These are phyloP conservation scores for Pipistrellus pipistrellus DNA, from an alignment of 2,797 vertebrate species.

Conservation along the genomic window DNA sequence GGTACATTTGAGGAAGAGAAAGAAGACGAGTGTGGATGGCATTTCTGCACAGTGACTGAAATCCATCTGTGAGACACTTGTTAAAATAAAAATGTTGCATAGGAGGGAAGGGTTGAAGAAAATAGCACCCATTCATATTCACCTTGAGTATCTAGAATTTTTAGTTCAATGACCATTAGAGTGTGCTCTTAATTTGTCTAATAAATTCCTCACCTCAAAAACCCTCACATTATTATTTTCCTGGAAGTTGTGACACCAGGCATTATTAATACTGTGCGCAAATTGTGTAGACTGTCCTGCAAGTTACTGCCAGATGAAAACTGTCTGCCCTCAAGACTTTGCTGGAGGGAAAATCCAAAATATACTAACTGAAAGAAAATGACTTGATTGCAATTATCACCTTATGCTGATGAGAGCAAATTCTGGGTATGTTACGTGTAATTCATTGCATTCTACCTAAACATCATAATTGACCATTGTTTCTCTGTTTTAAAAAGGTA, in stretches of 20 bases:
- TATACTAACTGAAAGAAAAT: slow-evolving; percentile 33
- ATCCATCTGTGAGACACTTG: not conserved
- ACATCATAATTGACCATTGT: slow-evolving; percentile 50
- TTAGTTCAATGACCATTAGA: not conserved
- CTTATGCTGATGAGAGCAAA: not conserved
- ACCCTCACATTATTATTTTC: slow-evolving; percentile 52
- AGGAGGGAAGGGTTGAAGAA: not conserved
- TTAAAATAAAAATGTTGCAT: slow-evolving; percentile 13
- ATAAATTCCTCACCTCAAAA: slow-evolving; percentile 47
- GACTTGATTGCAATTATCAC: slow-evolving; percentile 56
- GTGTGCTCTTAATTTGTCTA: not conserved
- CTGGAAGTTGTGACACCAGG: slow-evolving; percentile 17
- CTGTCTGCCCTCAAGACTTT: not conserved
- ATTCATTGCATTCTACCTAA: slow-evolving; percentile 39
- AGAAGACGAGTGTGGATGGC: not conserved
- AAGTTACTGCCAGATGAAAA: not conserved
- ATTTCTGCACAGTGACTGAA: not conserved
- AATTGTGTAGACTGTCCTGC: not conserved
- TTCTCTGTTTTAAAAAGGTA: not conserved
- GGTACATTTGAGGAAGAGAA: not conserved
- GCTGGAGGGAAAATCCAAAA: slow-evolving; percentile 3
- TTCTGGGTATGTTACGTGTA: not conserved
- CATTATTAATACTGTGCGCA: not conserved
- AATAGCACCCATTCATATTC: not conserved
- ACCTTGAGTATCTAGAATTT: not conserved